Evolutionary conservation across 2,113 vertebrate species (phyloP), one percentile per base, ranked within the genome.

Genomic region (Aegotheles bennettii): DNA sequence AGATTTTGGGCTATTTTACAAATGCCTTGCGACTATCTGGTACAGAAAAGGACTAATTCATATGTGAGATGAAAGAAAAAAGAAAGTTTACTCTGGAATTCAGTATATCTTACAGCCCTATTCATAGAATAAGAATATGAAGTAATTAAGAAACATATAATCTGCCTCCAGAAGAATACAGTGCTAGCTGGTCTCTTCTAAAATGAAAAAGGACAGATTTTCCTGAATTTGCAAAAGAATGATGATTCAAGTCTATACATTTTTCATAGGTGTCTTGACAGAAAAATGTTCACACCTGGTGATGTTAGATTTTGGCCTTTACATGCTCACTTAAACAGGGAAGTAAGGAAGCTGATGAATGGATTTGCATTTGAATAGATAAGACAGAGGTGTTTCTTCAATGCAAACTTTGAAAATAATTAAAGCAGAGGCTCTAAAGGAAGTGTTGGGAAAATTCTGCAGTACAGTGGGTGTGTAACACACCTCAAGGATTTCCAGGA

Each of bases 141-240:
- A 83, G 64, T 91, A 94, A 76, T 91, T 68, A 95, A 95, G 93
- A 97, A 96, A 65, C 63, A 79, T 56, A 79, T 90, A 36, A 69
- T 91, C 61, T 92, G 53, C 53, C 79, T 92, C 74, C 67, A 75
- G 57, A 91, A 90, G 85, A 89, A 71, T 45, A 67, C 31, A 81
- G 36, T 63, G 54, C 87, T 97, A 96, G 89, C 45, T 93, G 78
- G 63, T 97, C 60, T 95, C 95, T 75, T 94, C 86, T 96, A 96
- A 97, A 98, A 96, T 45, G 67, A 96, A 95, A 91, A 89, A 85
- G 82, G 92, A 70, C 68, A 82, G 31, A 57, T 91, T 95, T 96
- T 96, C 67, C 94, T 90, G 83, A 88, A 96, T 96, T 87, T 89
- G 71, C 78, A 96, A 84, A 87, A 93, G 71, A 94, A 89, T 42